These are phyloP conservation scores for Diplodus sargus DNA, from an alignment of 2,797 vertebrate genomes.

Conservation along the genomic window DNA sequence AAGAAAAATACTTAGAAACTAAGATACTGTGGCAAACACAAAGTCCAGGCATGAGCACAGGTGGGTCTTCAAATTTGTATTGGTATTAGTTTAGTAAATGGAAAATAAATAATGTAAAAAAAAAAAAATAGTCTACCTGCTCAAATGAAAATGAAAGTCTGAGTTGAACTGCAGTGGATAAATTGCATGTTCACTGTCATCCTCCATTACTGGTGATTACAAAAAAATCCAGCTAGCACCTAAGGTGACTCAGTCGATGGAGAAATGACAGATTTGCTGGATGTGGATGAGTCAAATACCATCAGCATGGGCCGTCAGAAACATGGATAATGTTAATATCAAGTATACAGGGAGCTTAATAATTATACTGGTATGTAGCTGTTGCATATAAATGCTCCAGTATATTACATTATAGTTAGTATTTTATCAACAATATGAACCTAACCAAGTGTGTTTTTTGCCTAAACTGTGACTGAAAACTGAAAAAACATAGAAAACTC, in stretches of 20 bases:
- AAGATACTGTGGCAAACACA: not conserved
- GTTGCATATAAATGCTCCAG: not conserved
- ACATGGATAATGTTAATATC: not conserved
- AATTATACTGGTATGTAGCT: not conserved
- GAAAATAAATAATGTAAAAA: not conserved
- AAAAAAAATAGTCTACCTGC: not conserved
- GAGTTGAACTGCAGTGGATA: not conserved
- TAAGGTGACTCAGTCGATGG: not conserved
- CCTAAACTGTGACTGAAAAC: no score
- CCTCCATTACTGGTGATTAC: not conserved
- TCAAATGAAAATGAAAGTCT: slow-evolving; percentile 4
- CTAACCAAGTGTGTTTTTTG: no score
- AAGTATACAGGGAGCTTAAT: not conserved
- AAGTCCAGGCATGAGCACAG: not conserved
- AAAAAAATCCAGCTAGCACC: not conserved
- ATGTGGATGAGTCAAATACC: not conserved
- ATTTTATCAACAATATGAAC: no score
- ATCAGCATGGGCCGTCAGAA: not conserved
- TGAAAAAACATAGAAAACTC: no score
- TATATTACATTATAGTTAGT: not conserved
- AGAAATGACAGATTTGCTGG: slow-evolving; percentile 9
- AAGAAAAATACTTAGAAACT: not conserved
- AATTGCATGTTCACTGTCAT: not conserved
- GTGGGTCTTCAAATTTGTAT: not conserved
- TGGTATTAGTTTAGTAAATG: not conserved